These are phyloP conservation scores for Chaetops frenatus DNA, from an alignment of 2,113 vertebrate species.

Conservation along the genomic window DNA sequence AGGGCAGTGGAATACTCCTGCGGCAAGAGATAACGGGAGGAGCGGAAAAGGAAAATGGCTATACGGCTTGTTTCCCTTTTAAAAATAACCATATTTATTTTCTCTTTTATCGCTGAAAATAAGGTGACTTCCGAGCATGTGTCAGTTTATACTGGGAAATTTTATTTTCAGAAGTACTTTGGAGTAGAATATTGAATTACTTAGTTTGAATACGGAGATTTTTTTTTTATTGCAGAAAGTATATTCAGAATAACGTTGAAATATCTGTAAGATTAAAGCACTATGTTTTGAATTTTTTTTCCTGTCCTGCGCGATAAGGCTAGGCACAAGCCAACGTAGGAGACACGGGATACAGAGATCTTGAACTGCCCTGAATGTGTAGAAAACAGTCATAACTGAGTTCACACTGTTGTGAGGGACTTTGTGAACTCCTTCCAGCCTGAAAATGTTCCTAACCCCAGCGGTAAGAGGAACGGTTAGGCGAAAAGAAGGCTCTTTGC, in stretches of 20 bases:
- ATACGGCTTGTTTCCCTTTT: background rate
- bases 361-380: background rate
- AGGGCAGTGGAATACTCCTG: background rate
- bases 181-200: background rate
- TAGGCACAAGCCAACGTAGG: background rate
- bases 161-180: background rate
- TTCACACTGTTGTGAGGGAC: background rate
- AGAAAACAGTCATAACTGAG: background rate
- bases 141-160: background rate
- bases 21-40: background rate
- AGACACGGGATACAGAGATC: background rate
- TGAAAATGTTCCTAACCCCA: background rate
- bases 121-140: background rate
- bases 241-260: background rate
- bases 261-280: background rate
- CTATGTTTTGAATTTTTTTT: background rate
- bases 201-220: background rate
- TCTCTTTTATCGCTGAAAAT: background rate
- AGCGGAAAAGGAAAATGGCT: background rate
- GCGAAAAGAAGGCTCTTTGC: background rate
- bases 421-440: background rate
- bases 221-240: background rate
- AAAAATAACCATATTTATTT: background rate
- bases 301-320: background rate
- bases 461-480: background rate